Evolutionary conservation across 2,888 invertebrate genomes (phyloP), one percentile per base, ranked within the genome.

Genomic region (Philaethria dido): DNA sequence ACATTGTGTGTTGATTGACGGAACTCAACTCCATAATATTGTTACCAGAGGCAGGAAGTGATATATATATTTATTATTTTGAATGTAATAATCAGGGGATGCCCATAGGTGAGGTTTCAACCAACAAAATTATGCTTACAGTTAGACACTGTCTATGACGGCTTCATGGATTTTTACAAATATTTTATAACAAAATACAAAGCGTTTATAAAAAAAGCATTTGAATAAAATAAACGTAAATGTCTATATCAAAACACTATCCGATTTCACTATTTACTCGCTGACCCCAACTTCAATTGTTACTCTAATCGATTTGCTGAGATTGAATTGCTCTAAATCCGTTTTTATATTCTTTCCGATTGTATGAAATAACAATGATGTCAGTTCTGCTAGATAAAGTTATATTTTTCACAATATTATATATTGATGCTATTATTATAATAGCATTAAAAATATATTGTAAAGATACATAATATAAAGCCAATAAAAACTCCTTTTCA

Each of bases 251-350:
- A 60, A 25, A 60, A 33, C 33, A 47, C 60, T 60, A 33, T 60
- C 16, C 60, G 45, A 14, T 33, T 45, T 25, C 59, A 60, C 59
- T 60, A 25, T 45, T 60, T 60, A 47, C 45, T 29, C 59, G 59
- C 59, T 60, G 59, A 45, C 45, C 59, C 25, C 29, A 29, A 60
- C 45, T 60, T 44, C 60, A 60, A 20, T 60, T 60, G 60, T 60
- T 33, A 60, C 60, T 60, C 60, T 60, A 60, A 60, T 45, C 60
- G 45, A 60, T 45, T 60, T 45, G 60, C 45, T 60, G 45, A 60
- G 60, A 60, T 60, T 60, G 60, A 60, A 60, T 60, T 45, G 60
- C 60, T 33, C 60, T 60, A 60, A 47, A 47, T 45, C 33, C 60
- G 45, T 60, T 60, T 60, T 60, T 60, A 60, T 60, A 45, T 45